phyloP scores from a whole-genome alignment of 2,888 invertebrate genomes.

The Drosophila colorata region DNA sequence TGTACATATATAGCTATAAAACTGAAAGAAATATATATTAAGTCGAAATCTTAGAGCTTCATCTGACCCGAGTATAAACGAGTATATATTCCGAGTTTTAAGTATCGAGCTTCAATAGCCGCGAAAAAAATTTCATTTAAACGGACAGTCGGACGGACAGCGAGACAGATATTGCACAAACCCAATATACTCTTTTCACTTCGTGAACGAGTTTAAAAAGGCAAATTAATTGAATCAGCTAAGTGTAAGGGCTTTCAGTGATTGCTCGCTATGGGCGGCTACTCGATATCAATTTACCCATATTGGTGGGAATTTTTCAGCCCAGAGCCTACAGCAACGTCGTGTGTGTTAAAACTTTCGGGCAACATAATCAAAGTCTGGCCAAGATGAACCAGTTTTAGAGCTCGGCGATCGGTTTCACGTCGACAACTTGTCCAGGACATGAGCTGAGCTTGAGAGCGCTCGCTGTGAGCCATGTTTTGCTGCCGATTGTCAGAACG shows the following conservation, averaged over 20 bases:
- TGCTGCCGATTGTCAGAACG: constrained; percentile 79
- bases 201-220: constrained; percentile 5
- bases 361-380: constrained; percentile 65
- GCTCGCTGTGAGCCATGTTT: constrained; percentile 51
- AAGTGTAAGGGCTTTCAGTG: constrained; percentile 82
- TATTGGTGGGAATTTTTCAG: constrained; percentile 78
- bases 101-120: too few species aligned
- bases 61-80: too few species aligned
- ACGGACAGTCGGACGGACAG: too few species aligned
- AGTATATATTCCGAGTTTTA: too few species aligned
- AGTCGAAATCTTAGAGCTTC: too few species aligned
- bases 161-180: too few species aligned
- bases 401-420: constrained; percentile 63
- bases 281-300: constrained; percentile 66
- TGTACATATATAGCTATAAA: too few species aligned
- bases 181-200: not conserved
- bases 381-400: constrained; percentile 54
- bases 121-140: too few species aligned
- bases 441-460: constrained; percentile 40
- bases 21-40: too few species aligned
- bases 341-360: constrained; percentile 72
- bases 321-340: constrained; percentile 46
- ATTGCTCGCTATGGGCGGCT: constrained; percentile 50
- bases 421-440: constrained; percentile 67
- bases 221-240: constrained; percentile 71